A percentile compares a stretch with the other conserved stretches of the same genome.
These are phyloP conservation scores for Salpingus planirostris DNA, from an alignment of 2,888 invertebrate species.

Conservation along the genomic window DNA sequence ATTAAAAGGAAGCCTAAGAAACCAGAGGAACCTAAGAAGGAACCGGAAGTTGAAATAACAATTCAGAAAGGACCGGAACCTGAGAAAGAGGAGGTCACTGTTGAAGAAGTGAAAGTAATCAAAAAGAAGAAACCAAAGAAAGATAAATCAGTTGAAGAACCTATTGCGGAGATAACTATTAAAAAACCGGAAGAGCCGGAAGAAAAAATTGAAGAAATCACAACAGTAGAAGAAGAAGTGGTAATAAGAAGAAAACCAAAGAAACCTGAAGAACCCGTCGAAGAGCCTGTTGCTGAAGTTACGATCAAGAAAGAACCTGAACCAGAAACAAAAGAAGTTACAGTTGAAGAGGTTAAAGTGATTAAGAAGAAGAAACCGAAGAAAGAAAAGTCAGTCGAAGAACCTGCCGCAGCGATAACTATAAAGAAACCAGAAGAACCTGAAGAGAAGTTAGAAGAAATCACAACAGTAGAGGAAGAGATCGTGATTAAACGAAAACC, in stretches of 20 bases:
- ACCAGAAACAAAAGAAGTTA: constrained; percentile 13
- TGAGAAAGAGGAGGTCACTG: constrained; percentile 15
- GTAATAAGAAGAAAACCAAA: constrained; percentile 15
- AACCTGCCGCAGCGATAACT: constrained; percentile 47
- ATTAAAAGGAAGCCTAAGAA: constrained; percentile 14
- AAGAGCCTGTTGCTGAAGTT: constrained; percentile 5
- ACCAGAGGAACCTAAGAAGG: constrained; percentile 17
- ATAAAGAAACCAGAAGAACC: constrained; percentile 42
- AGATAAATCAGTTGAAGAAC: constrained; percentile 34
- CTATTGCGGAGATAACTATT: constrained; percentile 28
- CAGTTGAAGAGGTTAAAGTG: constrained; percentile 4
- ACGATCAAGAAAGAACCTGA: constrained; percentile 2
- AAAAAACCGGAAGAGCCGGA: constrained; percentile 16
- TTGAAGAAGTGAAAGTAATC: constrained; percentile 5
- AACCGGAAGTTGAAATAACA: constrained; percentile 3
- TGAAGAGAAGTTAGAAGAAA: constrained; percentile 13
- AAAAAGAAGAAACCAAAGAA: constrained; percentile 17
- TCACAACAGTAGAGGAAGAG: constrained; percentile 32
- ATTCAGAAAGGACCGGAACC: constrained; percentile 5
- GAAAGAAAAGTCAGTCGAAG: constrained; percentile 20
- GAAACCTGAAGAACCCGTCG: constrained; percentile 16
- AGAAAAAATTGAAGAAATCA: constrained; percentile 17
- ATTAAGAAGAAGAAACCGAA: constrained; percentile 19
- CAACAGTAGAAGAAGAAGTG: constrained; percentile 5
- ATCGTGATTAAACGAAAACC: constrained; percentile 25